Base-by-base conservation (phyloP, 2,888 invertebrate genomes). In the Callyntrura sp. region DNA sequence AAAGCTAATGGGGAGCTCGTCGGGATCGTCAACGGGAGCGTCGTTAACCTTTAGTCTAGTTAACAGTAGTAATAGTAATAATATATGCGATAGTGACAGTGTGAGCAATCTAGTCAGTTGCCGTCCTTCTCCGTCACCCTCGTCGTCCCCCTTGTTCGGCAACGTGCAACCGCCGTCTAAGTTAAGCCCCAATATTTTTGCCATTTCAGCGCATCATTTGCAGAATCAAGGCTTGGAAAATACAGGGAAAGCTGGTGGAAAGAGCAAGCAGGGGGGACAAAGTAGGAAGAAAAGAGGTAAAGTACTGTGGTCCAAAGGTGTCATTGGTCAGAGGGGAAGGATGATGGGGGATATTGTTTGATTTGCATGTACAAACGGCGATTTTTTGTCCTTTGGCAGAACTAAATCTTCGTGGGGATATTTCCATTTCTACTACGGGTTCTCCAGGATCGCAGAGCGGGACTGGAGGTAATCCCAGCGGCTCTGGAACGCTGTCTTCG, bases 401-500 rank as follows among this genome's bases (percentile, higher is more conserved):
- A 2, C n/a, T 76, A 6, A 76, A 76, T 55, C 76, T 76, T 25
- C 79, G 79, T 43, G 82, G 88, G 23, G 88, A 88, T n/a, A n/a
- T 87, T 4, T 51, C 43, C 28, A 81, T 88, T 25, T 81, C 82
- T 45, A 57, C 60, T 5, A 12, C 60, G 20, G 55, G 78, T 62
- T 76, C 78, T n/a, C 48, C 85, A n/a, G 79, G 79, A 60, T 35
- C 79, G 25, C 78, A 73, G 51, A 76, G 90, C 88, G 91, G 90
- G 9, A 70, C 87, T 91, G 91, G 91, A 90, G 57, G 87, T 90
- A 17, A 70, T 78, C 8, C 65, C 25, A 65, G 87, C 91, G n/a
- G 90, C 86, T 48, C 79, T 78, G 25, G 85, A 76, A n/a, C 89
- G 65, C 73, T 76, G 11, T 76, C 88, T 25, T 78, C 90, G 14